phyloP scores from a whole-genome alignment of 2,888 invertebrate species.

The Erebia palarica region DNA sequence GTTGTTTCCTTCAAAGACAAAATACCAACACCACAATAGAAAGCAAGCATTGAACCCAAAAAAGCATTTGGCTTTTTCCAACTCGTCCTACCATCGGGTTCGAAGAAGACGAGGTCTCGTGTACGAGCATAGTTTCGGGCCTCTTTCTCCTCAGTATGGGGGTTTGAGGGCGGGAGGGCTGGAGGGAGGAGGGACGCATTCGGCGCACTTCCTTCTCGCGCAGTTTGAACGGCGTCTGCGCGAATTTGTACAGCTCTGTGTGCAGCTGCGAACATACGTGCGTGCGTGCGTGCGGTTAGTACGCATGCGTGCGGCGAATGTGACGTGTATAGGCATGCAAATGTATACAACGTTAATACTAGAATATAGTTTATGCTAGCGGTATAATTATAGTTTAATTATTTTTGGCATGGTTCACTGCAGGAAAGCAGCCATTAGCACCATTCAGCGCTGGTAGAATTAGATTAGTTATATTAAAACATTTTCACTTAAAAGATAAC shows the following conservation, averaged over 20 bases:
- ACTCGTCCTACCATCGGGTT: constrained; percentile 50
- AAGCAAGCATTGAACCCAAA: not conserved
- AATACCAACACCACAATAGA: not conserved
- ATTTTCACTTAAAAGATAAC: no score
- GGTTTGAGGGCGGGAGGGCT: constrained; percentile 54
- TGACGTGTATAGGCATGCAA: constrained; percentile 6
- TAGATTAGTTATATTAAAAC: no score
- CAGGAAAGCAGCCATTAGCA: no score
- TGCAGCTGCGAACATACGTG: constrained; percentile 61
- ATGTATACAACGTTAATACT: not conserved
- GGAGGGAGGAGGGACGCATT: constrained; percentile 49
- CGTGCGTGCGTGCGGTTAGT: constrained; percentile 27
- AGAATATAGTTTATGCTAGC: not conserved
- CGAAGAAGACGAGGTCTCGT: constrained; percentile 47
- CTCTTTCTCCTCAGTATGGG: constrained; percentile 42
- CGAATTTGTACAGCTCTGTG: constrained; percentile 67
- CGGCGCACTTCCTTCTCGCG: constrained; percentile 34
- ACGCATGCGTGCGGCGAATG: not conserved
- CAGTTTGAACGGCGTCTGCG: constrained; percentile 47
- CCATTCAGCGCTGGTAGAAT: no score
- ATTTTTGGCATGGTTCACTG: no score
- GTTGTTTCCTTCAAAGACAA: not conserved
- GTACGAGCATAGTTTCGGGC: constrained; percentile 51
- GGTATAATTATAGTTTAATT: no score
- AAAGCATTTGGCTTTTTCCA: not conserved